These are phyloP conservation scores for Dione juno DNA, from an alignment of 2,888 invertebrate species.

Conservation along the genomic window DNA sequence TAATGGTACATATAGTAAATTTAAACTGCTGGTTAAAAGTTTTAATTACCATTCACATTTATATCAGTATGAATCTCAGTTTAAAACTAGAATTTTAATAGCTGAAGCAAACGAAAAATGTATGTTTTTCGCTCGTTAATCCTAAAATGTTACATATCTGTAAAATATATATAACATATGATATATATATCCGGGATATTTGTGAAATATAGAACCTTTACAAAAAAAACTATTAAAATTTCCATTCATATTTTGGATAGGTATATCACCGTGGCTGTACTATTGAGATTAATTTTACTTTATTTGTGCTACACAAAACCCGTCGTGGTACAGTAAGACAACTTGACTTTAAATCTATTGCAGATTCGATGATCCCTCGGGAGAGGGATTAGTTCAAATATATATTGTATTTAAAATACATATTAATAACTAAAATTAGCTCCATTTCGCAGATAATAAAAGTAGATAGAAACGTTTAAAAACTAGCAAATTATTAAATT, in stretches of 20 bases:
- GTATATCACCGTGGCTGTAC: too few species aligned
- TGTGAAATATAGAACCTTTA: too few species aligned
- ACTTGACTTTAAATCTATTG: too few species aligned
- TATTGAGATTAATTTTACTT: too few species aligned
- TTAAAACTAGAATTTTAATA: constrained; percentile 17
- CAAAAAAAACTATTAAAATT: too few species aligned
- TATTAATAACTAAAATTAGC: background rate
- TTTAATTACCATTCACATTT: constrained; percentile 28
- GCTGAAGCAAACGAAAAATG: background rate
- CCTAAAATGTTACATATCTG: background rate
- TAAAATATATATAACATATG: background rate
- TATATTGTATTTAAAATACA: too few species aligned
- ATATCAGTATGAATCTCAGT: constrained; percentile 18
- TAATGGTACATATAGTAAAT: constrained; percentile 20
- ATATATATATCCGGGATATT: background rate
- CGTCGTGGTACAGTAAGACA: too few species aligned
- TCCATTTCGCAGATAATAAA: background rate
- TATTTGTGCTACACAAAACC: too few species aligned
- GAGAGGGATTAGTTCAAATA: too few species aligned
- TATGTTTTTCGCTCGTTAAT: background rate
- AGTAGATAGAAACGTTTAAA: background rate
- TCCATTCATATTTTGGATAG: too few species aligned
- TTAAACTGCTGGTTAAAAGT: constrained; percentile 28
- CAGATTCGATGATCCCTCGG: too few species aligned
- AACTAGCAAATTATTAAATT: constrained; percentile 4